Percentiles rank a stretch among this genome's conserved stretches.
phyloP scores from a whole-genome alignment of 2,113 vertebrate species.

The Polypterus bichir region DNA sequence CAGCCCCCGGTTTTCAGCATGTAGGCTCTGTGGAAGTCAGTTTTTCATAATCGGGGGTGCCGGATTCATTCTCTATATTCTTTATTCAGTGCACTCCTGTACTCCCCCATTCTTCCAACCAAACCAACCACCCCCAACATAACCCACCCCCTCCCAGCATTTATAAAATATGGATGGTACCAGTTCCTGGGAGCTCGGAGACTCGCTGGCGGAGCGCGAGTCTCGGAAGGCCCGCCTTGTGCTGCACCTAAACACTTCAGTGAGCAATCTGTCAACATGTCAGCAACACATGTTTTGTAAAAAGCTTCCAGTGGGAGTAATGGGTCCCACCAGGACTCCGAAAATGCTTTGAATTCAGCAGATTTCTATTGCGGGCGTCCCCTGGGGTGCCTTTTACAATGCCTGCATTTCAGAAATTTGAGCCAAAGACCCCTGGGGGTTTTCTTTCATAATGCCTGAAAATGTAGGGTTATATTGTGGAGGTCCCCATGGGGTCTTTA shows the following conservation, averaged over 20 bases:
- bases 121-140: slow-evolving; percentile 23
- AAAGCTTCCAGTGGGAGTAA: slow-evolving; percentile 77
- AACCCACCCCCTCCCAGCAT: slow-evolving; percentile 52
- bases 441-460: slow-evolving; percentile 99
- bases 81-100: slow-evolving; percentile 33
- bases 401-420: slow-evolving; percentile 99
- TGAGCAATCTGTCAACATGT: slow-evolving; percentile 63
- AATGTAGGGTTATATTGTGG: slow-evolving; percentile 99
- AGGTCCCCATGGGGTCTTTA: slow-evolving; percentile 99
- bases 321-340: slow-evolving; percentile 97
- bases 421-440: slow-evolving; percentile 98
- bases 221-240: slow-evolving; percentile 92
- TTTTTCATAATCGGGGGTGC: slow-evolving; percentile 65
- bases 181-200: slow-evolving; percentile 88
- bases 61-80: slow-evolving; percentile 69
- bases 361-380: slow-evolving; percentile 98
- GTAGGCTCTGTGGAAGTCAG: slow-evolving; percentile 48
- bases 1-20: slow-evolving; percentile 75
- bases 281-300: slow-evolving; percentile 60
- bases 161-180: slow-evolving; percentile 98
- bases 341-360: slow-evolving; percentile 99
- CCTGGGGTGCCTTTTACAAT: slow-evolving; percentile 97
- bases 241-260: slow-evolving; percentile 87
- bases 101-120: slow-evolving; percentile 30
- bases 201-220: slow-evolving; percentile 76